Conservation (phyloP, 2,888 invertebrate species). For the Brachyopa scutellaris region DNA sequence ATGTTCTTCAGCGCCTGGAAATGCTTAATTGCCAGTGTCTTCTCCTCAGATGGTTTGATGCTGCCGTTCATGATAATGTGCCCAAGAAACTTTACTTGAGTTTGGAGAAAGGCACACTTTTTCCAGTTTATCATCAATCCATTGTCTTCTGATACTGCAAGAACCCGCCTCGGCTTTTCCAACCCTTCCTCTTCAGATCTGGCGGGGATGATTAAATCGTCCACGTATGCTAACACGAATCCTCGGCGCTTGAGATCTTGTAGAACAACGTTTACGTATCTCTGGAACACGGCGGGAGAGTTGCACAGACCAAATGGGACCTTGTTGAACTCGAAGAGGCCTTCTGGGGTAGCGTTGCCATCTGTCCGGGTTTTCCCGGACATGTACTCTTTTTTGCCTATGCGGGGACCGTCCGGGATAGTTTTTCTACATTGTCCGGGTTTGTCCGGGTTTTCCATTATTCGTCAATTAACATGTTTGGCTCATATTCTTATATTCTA, state of each 20-base stretch:
- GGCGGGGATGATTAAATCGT: conserved; percentile 31
- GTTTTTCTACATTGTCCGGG: too few relatives aligned
- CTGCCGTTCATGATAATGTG: conserved; percentile 2
- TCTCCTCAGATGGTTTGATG: conserved; percentile 8
- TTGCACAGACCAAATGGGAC: too few relatives aligned
- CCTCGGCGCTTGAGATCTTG: conserved; percentile 17
- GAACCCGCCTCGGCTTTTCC: conserved; percentile 4
- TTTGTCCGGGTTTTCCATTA: too few relatives aligned
- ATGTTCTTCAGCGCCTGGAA: conserved; percentile 1
- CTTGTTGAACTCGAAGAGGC: too few relatives aligned
- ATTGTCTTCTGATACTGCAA: conserved; percentile 8
- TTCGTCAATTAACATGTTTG: too few relatives aligned
- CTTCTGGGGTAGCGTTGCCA: too few relatives aligned
- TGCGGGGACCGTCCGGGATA: too few relatives aligned
- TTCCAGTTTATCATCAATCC: conserved; percentile 31
- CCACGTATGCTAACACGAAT: conserved; percentile 23
- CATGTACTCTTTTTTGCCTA: too few relatives aligned
- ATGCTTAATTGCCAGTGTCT: conserved; percentile 53
- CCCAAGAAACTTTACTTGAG: conserved; percentile 73
- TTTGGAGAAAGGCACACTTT: too few relatives aligned
- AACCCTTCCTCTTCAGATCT: conserved; percentile 6
- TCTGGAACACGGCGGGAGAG: too few relatives aligned
- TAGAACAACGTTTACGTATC: conserved; percentile 35
- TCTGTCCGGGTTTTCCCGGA: too few relatives aligned
- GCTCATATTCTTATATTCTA: too few relatives aligned